phyloP scores from a whole-genome alignment of 2,113 vertebrate genomes.

The Heptranchias perlo region DNA sequence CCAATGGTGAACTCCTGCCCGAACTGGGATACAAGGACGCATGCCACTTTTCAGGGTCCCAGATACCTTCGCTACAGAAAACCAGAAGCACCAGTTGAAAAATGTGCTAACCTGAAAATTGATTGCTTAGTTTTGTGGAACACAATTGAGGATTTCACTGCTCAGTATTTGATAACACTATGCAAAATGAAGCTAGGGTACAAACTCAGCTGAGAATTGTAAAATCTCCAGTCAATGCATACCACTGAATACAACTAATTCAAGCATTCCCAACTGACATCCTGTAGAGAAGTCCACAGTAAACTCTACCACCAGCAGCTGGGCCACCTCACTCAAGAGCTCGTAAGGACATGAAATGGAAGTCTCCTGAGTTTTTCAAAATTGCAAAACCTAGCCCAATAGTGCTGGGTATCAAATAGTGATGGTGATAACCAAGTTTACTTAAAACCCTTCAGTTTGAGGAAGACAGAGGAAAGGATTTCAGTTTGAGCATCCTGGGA shows the following conservation, averaged over 20 bases:
- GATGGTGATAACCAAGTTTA: too few species aligned
- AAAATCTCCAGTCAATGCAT: too few species aligned
- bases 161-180: not conserved
- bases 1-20: slow-evolving; percentile 78
- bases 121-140: not conserved
- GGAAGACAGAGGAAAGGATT: too few species aligned
- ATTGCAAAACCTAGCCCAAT: too few species aligned
- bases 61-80: slow-evolving; percentile 82
- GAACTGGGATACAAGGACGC: slow-evolving; percentile 88
- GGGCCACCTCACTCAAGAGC: not conserved
- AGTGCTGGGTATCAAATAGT: too few species aligned
- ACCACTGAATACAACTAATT: too few species aligned
- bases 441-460: too few species aligned
- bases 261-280: not conserved
- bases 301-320: too few species aligned
- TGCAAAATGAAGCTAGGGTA: not conserved
- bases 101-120: not conserved
- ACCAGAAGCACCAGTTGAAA: not conserved
- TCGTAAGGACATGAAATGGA: too few species aligned
- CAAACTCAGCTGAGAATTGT: not conserved
- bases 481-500: too few species aligned
- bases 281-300: not conserved
- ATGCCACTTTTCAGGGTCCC: slow-evolving; percentile 99
- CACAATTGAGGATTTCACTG: not conserved
- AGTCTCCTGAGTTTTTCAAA: too few species aligned